Evolutionary conservation across 1,140 invertebrate species (phyloP).

Genomic region (Zaprionus kolodkinae): DNA sequence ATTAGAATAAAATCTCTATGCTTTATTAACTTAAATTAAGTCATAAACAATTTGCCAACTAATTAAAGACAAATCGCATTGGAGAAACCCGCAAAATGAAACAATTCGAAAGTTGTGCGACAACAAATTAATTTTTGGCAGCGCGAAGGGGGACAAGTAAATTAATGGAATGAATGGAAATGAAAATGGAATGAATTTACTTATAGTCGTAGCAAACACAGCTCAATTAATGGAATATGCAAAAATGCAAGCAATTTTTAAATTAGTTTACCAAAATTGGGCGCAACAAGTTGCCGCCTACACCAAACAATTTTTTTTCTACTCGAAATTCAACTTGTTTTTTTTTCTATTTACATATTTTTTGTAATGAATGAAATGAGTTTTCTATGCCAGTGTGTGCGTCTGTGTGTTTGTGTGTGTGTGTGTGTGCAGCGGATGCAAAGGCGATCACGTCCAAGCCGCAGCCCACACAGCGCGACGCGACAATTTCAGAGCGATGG

Average conservation of each 20-base stretch:
- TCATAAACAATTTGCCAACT: not conserved
- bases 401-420: slow-evolving; percentile 9
- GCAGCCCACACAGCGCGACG: slow-evolving; percentile 58
- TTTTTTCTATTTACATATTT: slow-evolving; percentile 45
- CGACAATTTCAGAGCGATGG: slow-evolving; percentile 47
- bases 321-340: slow-evolving; percentile 60
- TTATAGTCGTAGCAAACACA: slow-evolving; percentile 13
- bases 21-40: not conserved
- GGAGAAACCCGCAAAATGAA: slow-evolving; percentile 18
- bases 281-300: slow-evolving; percentile 60
- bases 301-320: slow-evolving; percentile 42
- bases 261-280: slow-evolving; percentile 66
- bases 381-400: slow-evolving; percentile 8
- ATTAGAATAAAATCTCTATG: not conserved
- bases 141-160: slow-evolving; percentile 11
- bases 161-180: slow-evolving; percentile 61
- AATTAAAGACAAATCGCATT: slow-evolving; percentile 10
- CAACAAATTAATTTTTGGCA: slow-evolving; percentile 41
- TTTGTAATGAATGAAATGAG: slow-evolving; percentile 59
- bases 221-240: slow-evolving; percentile 71
- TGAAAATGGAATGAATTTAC: not conserved
- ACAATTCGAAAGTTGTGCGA: slow-evolving; percentile 69
- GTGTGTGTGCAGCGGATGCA: slow-evolving; percentile 41
- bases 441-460: slow-evolving; percentile 47
- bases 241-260: slow-evolving; percentile 56